Percentiles rank a stretch among this genome's conserved stretches.
Evolutionary conservation across 2,113 vertebrate species (phyloP).

Genomic region (Plotosus lineatus): DNA sequence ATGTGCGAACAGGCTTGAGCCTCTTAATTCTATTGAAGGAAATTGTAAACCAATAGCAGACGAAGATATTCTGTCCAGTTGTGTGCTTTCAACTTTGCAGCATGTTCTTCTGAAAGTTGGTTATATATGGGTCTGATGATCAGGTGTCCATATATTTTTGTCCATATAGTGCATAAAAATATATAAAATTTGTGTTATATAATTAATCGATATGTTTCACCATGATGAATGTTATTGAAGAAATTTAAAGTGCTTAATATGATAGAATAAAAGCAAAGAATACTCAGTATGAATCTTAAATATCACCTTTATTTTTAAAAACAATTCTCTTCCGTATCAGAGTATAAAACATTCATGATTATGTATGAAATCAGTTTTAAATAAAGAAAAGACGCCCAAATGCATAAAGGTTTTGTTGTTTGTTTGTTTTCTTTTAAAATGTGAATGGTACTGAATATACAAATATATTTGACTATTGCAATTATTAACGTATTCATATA

Average conservation of each 20-base stretch:
- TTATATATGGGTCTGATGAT: no score
- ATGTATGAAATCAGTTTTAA: slow-evolving; percentile 64
- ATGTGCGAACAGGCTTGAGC: no score
- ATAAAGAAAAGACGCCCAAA: slow-evolving; percentile 28
- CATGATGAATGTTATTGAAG: not conserved
- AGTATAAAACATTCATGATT: slow-evolving; percentile 68
- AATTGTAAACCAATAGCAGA: no score
- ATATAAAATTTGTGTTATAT: not conserved
- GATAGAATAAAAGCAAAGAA: not conserved
- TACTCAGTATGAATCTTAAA: slow-evolving; percentile 26
- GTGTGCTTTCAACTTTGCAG: no score
- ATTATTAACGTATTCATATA: slow-evolving; percentile 27
- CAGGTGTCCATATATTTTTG: no score
- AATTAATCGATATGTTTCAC: not conserved
- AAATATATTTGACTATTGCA: slow-evolving; percentile 23
- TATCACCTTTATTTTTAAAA: slow-evolving; percentile 50
- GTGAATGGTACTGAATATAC: slow-evolving; percentile 38
- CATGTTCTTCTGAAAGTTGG: no score
- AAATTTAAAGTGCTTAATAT: not conserved
- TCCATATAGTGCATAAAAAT: no score
- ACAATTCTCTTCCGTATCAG: slow-evolving; percentile 59
- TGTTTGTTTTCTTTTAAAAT: not conserved
- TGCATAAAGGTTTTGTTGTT: not conserved
- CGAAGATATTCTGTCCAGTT: no score
- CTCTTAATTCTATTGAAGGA: no score